phyloP scores from a whole-genome alignment of 1,140 invertebrate species.

The Vanessa atalanta region DNA sequence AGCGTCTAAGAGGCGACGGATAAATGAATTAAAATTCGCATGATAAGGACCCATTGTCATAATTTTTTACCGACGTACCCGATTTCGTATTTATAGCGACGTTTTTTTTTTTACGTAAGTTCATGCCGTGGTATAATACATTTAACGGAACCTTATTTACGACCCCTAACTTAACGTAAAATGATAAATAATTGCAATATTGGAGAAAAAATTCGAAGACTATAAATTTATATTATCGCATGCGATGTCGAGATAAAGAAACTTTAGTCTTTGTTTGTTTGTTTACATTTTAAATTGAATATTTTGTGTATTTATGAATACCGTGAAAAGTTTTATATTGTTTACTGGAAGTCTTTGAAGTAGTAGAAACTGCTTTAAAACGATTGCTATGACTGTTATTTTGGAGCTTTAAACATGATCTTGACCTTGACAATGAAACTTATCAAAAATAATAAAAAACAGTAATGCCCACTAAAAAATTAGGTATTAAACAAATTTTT shows the following conservation, averaged over 20 bases:
- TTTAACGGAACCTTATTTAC: constrained; percentile 8
- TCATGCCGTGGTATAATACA: constrained; percentile 9
- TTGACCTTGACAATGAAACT: too few relatives aligned
- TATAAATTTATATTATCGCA: not conserved
- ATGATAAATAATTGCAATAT: not conserved
- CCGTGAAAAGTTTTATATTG: not conserved
- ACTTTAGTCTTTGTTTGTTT: not conserved
- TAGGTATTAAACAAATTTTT: too few relatives aligned
- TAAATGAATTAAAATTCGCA: constrained; percentile 21
- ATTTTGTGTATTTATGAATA: not conserved
- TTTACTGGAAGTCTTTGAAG: not conserved
- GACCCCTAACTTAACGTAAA: constrained; percentile 7
- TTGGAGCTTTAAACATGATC: too few relatives aligned
- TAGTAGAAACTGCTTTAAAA: too few relatives aligned
- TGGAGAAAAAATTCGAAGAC: not conserved
- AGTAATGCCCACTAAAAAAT: too few relatives aligned
- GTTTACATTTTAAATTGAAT: not conserved
- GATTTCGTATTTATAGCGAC: constrained; percentile 30
- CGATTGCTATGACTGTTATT: too few relatives aligned
- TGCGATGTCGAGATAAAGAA: not conserved
- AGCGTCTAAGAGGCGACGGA: not conserved
- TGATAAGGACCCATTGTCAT: constrained; percentile 24
- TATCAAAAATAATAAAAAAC: too few relatives aligned
- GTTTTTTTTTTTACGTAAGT: constrained; percentile 23
- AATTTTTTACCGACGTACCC: constrained; percentile 26